These are phyloP conservation scores for Cephus runcator DNA, from an alignment of 2,888 invertebrate genomes.

Conservation along the genomic window DNA sequence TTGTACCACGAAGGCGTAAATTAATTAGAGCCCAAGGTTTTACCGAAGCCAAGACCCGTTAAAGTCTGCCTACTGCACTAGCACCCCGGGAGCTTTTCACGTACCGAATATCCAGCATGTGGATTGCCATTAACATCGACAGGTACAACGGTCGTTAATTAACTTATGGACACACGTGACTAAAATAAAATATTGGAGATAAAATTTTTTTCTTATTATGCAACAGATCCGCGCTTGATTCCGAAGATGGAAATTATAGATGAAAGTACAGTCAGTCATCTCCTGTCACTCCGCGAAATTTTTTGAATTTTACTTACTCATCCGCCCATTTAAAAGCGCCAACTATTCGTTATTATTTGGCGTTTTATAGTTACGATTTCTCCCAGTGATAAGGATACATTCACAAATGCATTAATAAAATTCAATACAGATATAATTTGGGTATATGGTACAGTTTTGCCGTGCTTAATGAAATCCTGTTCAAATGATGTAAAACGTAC, in stretches of 20 bases:
- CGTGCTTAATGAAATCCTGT: too few relatives aligned
- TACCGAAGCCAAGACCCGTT: slow-evolving; percentile 11
- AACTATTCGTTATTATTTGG: too few relatives aligned
- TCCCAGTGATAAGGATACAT: not conserved
- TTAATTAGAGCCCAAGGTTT: slow-evolving; percentile 32
- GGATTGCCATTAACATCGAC: not conserved
- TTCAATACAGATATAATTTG: not conserved
- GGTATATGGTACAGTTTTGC: too few relatives aligned
- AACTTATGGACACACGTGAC: not conserved
- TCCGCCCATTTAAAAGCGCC: too few relatives aligned
- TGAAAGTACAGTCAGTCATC: not conserved
- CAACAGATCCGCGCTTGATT: not conserved
- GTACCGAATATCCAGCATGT: not conserved
- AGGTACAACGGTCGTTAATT: not conserved
- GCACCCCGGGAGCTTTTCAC: not conserved
- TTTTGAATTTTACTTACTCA: too few relatives aligned
- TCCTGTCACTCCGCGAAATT: too few relatives aligned
- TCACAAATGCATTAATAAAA: not conserved
- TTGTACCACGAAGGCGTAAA: slow-evolving; percentile 30
- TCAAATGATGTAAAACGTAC: too few relatives aligned
- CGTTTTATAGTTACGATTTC: too few relatives aligned
- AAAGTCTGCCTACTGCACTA: slow-evolving; percentile 6
- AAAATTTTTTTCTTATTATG: not conserved
- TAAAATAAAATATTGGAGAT: not conserved
- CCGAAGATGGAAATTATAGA: not conserved